A percentile compares a stretch with the other conserved stretches of the same genome.
phyloP scores from a whole-genome alignment of 2,888 invertebrate genomes.

The Eupithecia exiguata region DNA sequence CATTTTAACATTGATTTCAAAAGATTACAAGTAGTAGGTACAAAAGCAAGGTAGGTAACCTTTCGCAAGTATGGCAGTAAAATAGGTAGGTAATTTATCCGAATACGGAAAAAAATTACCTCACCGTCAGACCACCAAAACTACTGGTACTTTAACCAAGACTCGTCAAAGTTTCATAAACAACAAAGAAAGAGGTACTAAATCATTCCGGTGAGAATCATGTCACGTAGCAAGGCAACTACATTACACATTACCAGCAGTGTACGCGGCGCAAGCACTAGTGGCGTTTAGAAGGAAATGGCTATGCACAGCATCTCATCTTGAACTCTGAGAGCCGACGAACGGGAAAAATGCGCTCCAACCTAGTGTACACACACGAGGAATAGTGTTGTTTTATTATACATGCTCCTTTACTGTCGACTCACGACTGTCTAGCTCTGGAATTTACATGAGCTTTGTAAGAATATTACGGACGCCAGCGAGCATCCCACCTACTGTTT shows the following conservation, averaged over 20 bases:
- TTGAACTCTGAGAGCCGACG: constrained; percentile 41
- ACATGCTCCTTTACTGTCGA: constrained; percentile 47
- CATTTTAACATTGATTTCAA: not conserved
- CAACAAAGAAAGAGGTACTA: constrained; percentile 29
- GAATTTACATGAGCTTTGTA: constrained; percentile 48
- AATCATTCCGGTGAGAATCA: constrained; percentile 43
- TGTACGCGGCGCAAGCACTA: constrained; percentile 42
- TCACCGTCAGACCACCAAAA: constrained; percentile 2
- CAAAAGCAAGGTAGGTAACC: not conserved
- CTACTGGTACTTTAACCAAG: constrained; percentile 4
- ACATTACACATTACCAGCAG: constrained; percentile 42
- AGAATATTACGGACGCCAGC: constrained; percentile 38
- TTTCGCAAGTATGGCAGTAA: not conserved
- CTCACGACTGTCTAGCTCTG: constrained; percentile 43
- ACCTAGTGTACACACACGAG: constrained; percentile 34
- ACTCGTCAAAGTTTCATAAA: constrained; percentile 25
- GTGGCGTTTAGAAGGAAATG: constrained; percentile 48
- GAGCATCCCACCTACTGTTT: constrained; percentile 49
- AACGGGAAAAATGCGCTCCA: constrained; percentile 42
- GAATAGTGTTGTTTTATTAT: constrained; percentile 51
- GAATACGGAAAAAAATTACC: not conserved
- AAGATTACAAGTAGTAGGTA: not conserved
- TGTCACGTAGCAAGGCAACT: constrained; percentile 43
- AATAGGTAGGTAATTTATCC: not conserved
- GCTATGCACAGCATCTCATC: constrained; percentile 43